phyloP scores from a whole-genome alignment of 2,113 vertebrate genomes.

The Phyllostomus hastatus region DNA sequence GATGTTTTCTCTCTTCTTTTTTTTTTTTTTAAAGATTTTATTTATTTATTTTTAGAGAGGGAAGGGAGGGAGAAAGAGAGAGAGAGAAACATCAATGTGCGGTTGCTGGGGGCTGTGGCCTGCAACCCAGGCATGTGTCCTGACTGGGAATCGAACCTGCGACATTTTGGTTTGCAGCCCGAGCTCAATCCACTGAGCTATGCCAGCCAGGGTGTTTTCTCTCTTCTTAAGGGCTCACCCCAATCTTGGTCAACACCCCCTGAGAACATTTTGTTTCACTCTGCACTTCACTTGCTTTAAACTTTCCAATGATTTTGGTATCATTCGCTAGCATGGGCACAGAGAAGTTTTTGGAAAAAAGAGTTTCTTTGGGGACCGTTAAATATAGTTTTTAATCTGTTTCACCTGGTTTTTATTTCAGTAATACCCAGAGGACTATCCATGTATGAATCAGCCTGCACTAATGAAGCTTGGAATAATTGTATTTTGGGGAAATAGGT shows the following conservation, averaged over 20 bases:
- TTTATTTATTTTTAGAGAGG: too few species aligned
- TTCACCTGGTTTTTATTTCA: slow-evolving; percentile 69
- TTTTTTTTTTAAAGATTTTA: too few species aligned
- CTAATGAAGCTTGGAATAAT: slow-evolving; percentile 48
- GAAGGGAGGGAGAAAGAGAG: too few species aligned
- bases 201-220: neutral
- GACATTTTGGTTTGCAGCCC: too few species aligned
- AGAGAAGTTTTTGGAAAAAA: neutral
- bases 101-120: too few species aligned
- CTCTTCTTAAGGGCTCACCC: neutral
- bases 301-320: neutral
- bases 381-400: slow-evolving; percentile 71
- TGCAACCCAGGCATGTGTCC: too few species aligned
- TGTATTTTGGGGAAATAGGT: slow-evolving; percentile 65
- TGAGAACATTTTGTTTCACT: slow-evolving; percentile 14
- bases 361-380: slow-evolving; percentile 50
- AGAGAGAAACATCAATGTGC: too few species aligned
- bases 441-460: slow-evolving; percentile 61
- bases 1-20: neutral
- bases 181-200: too few species aligned
- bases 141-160: too few species aligned
- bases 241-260: neutral
- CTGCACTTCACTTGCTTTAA: slow-evolving; percentile 9
- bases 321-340: neutral
- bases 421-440: slow-evolving; percentile 42